Base-by-base conservation (phyloP, 2,113 vertebrate genomes). In the Callospermophilus lateralis region DNA sequence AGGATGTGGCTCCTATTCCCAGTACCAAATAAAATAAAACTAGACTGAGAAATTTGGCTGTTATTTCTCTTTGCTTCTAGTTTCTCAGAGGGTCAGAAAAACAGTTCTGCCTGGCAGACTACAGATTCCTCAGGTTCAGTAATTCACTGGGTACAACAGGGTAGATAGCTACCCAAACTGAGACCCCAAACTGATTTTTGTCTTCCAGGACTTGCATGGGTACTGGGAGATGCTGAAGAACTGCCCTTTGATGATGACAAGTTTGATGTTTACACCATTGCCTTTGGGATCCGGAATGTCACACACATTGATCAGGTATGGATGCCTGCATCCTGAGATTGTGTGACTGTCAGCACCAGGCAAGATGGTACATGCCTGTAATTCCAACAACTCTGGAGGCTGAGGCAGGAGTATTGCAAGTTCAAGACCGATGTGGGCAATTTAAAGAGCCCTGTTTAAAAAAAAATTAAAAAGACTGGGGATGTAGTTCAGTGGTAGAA, bases 251-350 rank as follows among this genome's bases (percentile, higher is more conserved):
- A 98, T 17, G 99, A 99, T 42, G 97, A 99, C 91, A 99, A 98
- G 96, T 99, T 99, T 98, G 99, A 99, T 84, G 94, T 99, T 97
- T 99, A 99, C 96, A 99, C 99, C 95, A 99, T 99, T 96, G 99
- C 99, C 37, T 99, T 99, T 90, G 99, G 99, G 58, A 99, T 99
- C 95, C 99, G 99, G 89, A 99, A 99, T 67, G 99, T 99, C 96
- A 99, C 99, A 24, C 99, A 98, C 93, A 99, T 99, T 26, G 99
- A 99, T 80, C 98, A 97, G 98, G 99, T 99, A 95, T 96, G 97
- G 94, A 74, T 42, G 55, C 88, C 0, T n/a, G 30, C 12, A 2
- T 74, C 61, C 13, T 61, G 11, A 74, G 55, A 22, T n/a, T 26
- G 5, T 13, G 1, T 61, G 87, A 86, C 39, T 83, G 81, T 68